Evolutionary conservation across 2,113 vertebrate genomes (phyloP).

Genomic region (Ovibos moschatus): DNA sequence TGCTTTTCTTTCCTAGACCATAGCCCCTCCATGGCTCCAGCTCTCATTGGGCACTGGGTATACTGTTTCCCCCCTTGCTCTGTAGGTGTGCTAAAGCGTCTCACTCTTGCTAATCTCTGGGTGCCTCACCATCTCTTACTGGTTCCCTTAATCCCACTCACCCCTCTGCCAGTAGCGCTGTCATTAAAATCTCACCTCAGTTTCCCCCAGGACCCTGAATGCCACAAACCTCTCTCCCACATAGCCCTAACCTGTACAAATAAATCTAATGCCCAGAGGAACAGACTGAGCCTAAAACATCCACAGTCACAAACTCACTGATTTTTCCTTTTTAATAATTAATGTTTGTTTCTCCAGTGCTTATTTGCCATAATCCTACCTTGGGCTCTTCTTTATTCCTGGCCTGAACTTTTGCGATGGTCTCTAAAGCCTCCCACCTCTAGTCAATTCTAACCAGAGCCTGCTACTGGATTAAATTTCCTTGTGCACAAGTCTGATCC

Average conservation of each 20-base stretch:
- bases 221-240: not conserved
- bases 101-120: not conserved
- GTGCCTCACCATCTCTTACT: not conserved
- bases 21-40: not conserved
- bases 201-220: not conserved
- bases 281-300: slow-evolving; percentile 1
- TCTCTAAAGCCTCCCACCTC: not conserved
- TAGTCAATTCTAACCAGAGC: not conserved
- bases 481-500: not conserved
- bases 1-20: not conserved
- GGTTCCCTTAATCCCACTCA: not conserved
- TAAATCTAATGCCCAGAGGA: not conserved
- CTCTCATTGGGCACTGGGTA: not conserved
- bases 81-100: not conserved
- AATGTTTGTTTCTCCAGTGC: not conserved
- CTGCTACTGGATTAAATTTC: not conserved
- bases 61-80: not conserved
- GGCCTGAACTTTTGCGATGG: not conserved
- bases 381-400: not conserved
- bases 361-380: not conserved
- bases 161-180: not conserved
- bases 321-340: slow-evolving; percentile 46
- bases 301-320: slow-evolving; percentile 5
- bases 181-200: not conserved
- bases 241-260: not conserved